Evolutionary conservation across 2,113 vertebrate species (phyloP).

Genomic region (Atractosteus spatula): DNA sequence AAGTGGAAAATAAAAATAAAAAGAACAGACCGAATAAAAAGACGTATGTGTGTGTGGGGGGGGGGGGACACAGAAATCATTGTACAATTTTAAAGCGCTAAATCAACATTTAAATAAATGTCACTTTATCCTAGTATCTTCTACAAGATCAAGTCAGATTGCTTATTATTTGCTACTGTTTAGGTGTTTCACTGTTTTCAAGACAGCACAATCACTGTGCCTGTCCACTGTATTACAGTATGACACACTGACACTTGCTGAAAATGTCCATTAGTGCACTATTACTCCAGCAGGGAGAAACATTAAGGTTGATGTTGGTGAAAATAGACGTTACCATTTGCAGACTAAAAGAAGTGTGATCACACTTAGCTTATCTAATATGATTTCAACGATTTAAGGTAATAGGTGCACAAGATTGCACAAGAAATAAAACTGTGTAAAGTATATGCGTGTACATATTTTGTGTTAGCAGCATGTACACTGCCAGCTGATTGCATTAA

Average conservation of each 20-base stretch:
- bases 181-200: too few relatives aligned
- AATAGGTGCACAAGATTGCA: background rate
- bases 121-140: too few relatives aligned
- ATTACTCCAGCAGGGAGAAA: background rate
- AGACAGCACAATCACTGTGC: too few relatives aligned
- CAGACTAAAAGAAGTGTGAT: background rate
- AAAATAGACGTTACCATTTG: background rate
- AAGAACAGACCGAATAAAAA: background rate
- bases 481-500: background rate
- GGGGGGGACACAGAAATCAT: background rate
- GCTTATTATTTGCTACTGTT: background rate
- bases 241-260: background rate
- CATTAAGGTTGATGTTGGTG: background rate
- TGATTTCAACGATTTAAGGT: background rate
- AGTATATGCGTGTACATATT: background rate
- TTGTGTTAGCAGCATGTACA: background rate
- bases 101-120: too few relatives aligned
- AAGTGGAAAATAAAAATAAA: background rate
- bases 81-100: background rate
- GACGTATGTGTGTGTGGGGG: too few relatives aligned
- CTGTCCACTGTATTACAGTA: background rate
- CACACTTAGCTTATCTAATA: slow-evolving; percentile 9
- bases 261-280: background rate
- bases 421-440: slow-evolving; percentile 2
- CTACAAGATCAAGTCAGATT: background rate